Evolutionary conservation across 2,888 invertebrate species (phyloP), one percentile per base, ranked within the genome.

Genomic region (Trichacis sp.): DNA sequence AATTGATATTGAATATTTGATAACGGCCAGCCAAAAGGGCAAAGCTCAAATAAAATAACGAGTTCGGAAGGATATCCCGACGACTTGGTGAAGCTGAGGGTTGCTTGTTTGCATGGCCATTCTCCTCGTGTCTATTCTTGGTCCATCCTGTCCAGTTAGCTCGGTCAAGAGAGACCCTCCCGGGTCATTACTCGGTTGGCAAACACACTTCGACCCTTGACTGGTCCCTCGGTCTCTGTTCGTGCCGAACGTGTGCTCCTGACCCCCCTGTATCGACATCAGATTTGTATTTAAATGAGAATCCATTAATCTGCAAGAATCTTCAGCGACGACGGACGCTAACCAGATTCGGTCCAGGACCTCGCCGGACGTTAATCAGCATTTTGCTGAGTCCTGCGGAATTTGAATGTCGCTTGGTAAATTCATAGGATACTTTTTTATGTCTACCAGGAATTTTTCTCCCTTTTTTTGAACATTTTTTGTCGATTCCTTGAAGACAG

Each of bases 211-310:
- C 76, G 81, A 77, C 78, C 79, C 79, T 77, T 77, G 78, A 77
- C 73, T 78, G 74, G 75, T 76, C 79, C 77, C 79, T 77, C 76
- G 61, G 65, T 56, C 63, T 60, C 43, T 63, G 49, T 64, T 53
- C 64, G 49, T 60, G 52, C 63, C 51, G 57, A 66, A 62, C 67
- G 64, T 65, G 58, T 64, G 49, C 53, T 64, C 61, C 63, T 53
- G 50, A 65, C 24, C 67, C 78, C 72, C 74, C 73, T 79, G 80
- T 82, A 83, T 84, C 80, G 80, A 76, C 77, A 79, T 75, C 79
- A 83, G 82, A 84, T 84, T 83, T 83, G 81, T 83, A 83, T 84
- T 84, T 83, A 84, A 85, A 85, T 84, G 84, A 84, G 83, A 77
- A 73, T 75, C 81, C 80, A 82, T 84, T 82, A 83, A 80, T 80